Evolutionary conservation across 2,113 vertebrate species (phyloP), one percentile per base, ranked within the genome.

Genomic region (Litocranius walleri): DNA sequence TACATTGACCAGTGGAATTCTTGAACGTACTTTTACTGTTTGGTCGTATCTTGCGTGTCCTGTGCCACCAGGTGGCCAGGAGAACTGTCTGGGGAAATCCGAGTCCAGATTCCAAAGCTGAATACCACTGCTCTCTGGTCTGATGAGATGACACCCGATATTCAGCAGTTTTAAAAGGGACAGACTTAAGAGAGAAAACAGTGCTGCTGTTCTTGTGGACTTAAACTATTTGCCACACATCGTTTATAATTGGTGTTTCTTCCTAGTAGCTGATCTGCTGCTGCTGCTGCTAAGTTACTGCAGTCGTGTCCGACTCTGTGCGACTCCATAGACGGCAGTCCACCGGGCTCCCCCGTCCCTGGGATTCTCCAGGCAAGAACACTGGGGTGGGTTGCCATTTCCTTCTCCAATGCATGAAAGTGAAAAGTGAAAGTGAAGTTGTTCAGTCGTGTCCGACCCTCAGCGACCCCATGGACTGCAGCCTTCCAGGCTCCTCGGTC

Each of bases 281-380:
- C 57, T 23, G 56, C 56, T 57, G 56, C 56, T 57, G 56, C 56
- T 57, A 11, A 27, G 57, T 27, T 23, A 0, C 23, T 59, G 0
- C 23, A 59, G 23, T 4, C 3, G 57, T 11, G 57, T 25, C 23
- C 0, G 0, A 57, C 23, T 11, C 56, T 59, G 57, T 27, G 57
- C 0, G 23, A 5, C 57, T 1, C 57, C 23, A 59, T 27, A 27
- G 57, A 59, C 0, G 0, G 57, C 23, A 27, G 57, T 10, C 57
- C 10, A 5, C 56, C 56, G 25, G 56, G 56, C 56, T 57, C 21
- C 56, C 21, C 21, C 8, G 21, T 57, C 56, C 21, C 56, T 57
- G 56, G 56, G 56, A 57, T 25, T 57, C 21, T 57, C 56, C 56
- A 57, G 56, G 56, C 56, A 25, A 25, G 56, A 25, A 25, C 3